A percentile compares a stretch with the other conserved stretches of the same genome.
These are phyloP conservation scores for Malurus elegans DNA, from an alignment of 2,113 vertebrate species.

Conservation along the genomic window DNA sequence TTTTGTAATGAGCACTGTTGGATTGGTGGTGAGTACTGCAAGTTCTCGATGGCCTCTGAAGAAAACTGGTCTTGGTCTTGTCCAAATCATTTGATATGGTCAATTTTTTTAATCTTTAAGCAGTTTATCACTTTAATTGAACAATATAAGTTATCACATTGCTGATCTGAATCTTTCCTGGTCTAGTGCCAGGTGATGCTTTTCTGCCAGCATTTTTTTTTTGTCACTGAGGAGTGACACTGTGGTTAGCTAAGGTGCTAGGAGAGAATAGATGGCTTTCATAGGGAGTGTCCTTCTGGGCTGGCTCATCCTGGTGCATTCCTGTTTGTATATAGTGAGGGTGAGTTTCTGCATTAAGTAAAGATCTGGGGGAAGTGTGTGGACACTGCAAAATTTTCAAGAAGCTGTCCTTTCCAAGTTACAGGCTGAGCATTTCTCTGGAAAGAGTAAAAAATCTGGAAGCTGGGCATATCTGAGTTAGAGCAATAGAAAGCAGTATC, in stretches of 20 bases:
- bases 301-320: not conserved
- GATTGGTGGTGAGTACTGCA: not conserved
- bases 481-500: not conserved
- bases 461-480: not conserved
- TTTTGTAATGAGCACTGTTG: not conserved
- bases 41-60: not conserved
- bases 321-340: not conserved
- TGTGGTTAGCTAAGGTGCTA: not conserved
- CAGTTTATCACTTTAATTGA: not conserved
- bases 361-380: not conserved
- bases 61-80: not conserved
- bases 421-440: not conserved
- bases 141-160: rapidly evolving
- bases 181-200: not conserved
- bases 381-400: not conserved
- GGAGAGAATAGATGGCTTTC: not conserved
- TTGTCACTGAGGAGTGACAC: not conserved
- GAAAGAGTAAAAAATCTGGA: not conserved
- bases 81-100: not conserved
- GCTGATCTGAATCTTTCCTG: not conserved
- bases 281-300: not conserved
- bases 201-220: not conserved
- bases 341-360: not conserved
- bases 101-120: not conserved
- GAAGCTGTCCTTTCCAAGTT: not conserved